Evolutionary conservation across 2,888 invertebrate genomes (phyloP).

Genomic region (Epinotia brunnichana): DNA sequence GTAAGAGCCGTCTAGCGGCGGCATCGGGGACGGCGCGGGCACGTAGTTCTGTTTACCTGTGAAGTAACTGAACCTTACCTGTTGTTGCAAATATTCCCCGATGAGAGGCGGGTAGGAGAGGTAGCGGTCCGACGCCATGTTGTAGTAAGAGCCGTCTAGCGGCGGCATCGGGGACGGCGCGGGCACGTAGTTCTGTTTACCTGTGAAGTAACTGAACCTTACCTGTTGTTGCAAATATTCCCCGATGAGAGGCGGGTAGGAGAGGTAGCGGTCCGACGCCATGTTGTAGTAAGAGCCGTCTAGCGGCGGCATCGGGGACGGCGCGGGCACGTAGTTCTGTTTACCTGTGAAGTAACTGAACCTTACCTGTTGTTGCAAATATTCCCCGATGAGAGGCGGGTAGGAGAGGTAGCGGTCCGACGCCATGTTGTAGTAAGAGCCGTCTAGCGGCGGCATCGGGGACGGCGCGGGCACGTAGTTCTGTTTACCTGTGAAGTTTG

Average conservation of each 20-base stretch:
- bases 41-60: constrained; percentile 85
- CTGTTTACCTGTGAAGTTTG: constrained; percentile 78
- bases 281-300: constrained; percentile 92
- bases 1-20: constrained; percentile 90
- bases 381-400: constrained; percentile 86
- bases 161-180: constrained; percentile 89
- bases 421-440: constrained; percentile 91
- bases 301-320: constrained; percentile 89
- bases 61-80: constrained; percentile 61
- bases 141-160: constrained; percentile 90
- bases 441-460: constrained; percentile 90
- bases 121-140: constrained; percentile 90
- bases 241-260: constrained; percentile 88
- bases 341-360: constrained; percentile 73
- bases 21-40: constrained; percentile 88
- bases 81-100: constrained; percentile 78
- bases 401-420: constrained; percentile 92
- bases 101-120: constrained; percentile 90
- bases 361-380: constrained; percentile 76
- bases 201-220: constrained; percentile 62
- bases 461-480: constrained; percentile 86
- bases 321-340: constrained; percentile 85
- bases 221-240: constrained; percentile 80
- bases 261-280: constrained; percentile 90
- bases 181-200: constrained; percentile 85